A percentile compares a stretch with the other conserved stretches of the same genome.
phyloP scores from a whole-genome alignment of 2,797 vertebrate genomes.

The Schizopygopsis malacanthus region DNA sequence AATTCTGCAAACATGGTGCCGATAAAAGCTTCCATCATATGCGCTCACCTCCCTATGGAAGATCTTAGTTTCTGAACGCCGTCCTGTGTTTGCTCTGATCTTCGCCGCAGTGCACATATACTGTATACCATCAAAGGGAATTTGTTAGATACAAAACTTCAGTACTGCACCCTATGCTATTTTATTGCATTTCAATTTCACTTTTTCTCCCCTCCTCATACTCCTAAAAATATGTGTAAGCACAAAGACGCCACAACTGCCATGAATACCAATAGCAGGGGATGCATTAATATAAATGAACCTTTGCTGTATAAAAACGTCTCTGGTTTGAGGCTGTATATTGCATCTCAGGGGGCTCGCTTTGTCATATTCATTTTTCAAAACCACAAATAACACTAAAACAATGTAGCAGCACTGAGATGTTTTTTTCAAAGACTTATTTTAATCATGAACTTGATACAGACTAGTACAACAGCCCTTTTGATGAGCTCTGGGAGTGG shows the following conservation, averaged over 20 bases:
- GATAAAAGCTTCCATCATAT: slow-evolving; percentile 1
- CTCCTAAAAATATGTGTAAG: slow-evolving; percentile 20
- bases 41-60: neutral
- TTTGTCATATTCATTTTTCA: slow-evolving; percentile 31
- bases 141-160: slow-evolving; percentile 42
- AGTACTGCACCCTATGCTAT: slow-evolving; percentile 21
- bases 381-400: slow-evolving; percentile 49
- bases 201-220: slow-evolving; percentile 8
- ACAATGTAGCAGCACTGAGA: neutral
- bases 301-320: slow-evolving; percentile 17
- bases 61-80: slow-evolving; percentile 5
- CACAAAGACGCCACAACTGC: slow-evolving; percentile 8
- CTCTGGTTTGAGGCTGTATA: slow-evolving; percentile 7
- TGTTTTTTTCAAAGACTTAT: slow-evolving; percentile 24
- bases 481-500: slow-evolving; percentile 53
- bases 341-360: slow-evolving; percentile 21
- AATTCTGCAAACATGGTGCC: neutral
- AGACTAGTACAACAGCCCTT: slow-evolving; percentile 1
- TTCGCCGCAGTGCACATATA: slow-evolving; percentile 15
- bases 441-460: slow-evolving; percentile 51
- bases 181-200: slow-evolving; percentile 34
- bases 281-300: slow-evolving; percentile 49
- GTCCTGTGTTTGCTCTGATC: slow-evolving; percentile 29
- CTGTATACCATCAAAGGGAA: slow-evolving; percentile 48
- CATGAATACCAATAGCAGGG: slow-evolving; percentile 51